phyloP scores from a whole-genome alignment of 2,113 vertebrate species.

The Sinocyclocheilus rhinocerous region DNA sequence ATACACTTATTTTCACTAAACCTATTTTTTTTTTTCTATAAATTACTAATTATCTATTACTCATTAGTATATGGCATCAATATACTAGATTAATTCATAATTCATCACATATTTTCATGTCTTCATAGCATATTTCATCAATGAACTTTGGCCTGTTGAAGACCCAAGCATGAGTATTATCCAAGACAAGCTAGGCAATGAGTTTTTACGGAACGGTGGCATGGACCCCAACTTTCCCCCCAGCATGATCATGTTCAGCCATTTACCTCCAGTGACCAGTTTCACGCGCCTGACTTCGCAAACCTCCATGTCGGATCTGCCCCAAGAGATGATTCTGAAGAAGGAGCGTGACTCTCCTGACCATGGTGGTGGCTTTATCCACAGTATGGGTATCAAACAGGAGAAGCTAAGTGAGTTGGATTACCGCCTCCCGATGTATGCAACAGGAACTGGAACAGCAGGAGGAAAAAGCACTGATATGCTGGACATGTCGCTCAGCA shows the following conservation, averaged over 20 bases:
- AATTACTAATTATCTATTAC: background rate
- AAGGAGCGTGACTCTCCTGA: conserved; percentile 87
- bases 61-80: background rate
- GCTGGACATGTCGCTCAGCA: conserved; percentile 79
- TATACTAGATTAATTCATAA: background rate
- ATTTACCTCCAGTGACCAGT: conserved; percentile 95
- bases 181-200: conserved; percentile 90
- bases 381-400: conserved; percentile 93
- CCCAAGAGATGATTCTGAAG: conserved; percentile 94
- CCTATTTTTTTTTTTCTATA: background rate
- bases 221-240: conserved; percentile 93
- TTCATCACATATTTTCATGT: conserved; percentile 47
- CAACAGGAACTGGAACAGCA: conserved; percentile 73
- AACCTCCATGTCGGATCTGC: conserved; percentile 81
- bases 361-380: conserved; percentile 84
- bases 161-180: conserved; percentile 80
- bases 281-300: conserved; percentile 89
- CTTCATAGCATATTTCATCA: conserved; percentile 41
- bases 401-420: conserved; percentile 91
- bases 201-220: conserved; percentile 86
- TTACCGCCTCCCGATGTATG: conserved; percentile 78
- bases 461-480: conserved; percentile 80
- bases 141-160: conserved; percentile 64
- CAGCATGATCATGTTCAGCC: conserved; percentile 96
- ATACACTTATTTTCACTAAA: background rate